Evolutionary conservation across 2,888 invertebrate genomes (phyloP), one percentile per base, ranked within the genome.

Genomic region (Abrostola triplasia): DNA sequence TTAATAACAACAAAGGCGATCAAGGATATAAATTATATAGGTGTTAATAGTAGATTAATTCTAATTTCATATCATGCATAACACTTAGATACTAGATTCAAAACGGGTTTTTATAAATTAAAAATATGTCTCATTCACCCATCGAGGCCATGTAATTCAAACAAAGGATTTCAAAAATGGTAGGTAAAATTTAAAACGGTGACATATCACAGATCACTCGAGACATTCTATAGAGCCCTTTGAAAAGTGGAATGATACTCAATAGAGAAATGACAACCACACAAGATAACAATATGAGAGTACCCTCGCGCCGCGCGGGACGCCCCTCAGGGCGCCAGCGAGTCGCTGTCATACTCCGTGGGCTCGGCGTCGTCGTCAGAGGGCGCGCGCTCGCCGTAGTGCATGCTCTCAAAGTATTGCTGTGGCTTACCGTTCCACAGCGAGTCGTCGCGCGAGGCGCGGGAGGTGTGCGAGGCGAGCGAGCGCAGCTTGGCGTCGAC

Each of bases 341-440:
- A 93, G 73, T 93, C 93, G 66, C 83, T 84, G 60, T 92, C 92
- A 74, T 90, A 91, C 13, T 88, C 87, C 24, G 77, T 77, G 8
- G 57, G 70, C 55, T 73, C 72, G 12, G 67, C 74, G 7, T 66
- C 73, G 12, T 63, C 64, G 69, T 70, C 62, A 42, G 59, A 69
- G 74, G 13, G 82, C 84, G 51, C 95, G 35, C 59, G 70, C 47
- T 67, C 74, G 59, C 72, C 95, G 85, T 96, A 96, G 65, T 90
- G 85, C 88, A 97, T 96, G 88, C 96, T 97, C 88, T 97, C 97
- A 85, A 96, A 97, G 87, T 96, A 97, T 63, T 90, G 92, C 83
- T 88, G 95, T 79, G 90, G 93, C 82, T 85, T 92, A 79, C 85
- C 94, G 86, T 89, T 94, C 96, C 95, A 96, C 81, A 95, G 92